Evolutionary conservation across 2,888 invertebrate genomes (phyloP), one percentile per base, ranked within the genome.

Genomic region (Cephus pulcher): DNA sequence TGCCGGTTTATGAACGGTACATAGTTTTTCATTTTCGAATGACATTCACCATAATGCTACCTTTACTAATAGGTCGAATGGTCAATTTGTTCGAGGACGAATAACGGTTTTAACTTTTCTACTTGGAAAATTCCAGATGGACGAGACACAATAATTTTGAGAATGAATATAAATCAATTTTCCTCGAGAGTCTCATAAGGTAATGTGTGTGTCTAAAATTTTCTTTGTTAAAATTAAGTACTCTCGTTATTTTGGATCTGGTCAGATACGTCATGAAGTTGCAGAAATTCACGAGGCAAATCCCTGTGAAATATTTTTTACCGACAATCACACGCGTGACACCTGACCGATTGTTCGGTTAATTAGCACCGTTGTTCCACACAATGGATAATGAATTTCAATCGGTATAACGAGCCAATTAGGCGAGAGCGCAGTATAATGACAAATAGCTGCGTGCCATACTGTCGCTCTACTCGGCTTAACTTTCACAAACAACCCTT

Each of bases 361-460:
- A 86, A 84, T 84, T 78, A 37, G 75, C 74, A 34, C 80, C 73
- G 82, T 85, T 85, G 85, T 84, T 80, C 56, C 75, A 34, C 12
- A 68, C 56, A 71, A 23, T 80, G 79, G 80, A 84, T 83, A 87
- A 87, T 86, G 85, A 87, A 88, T 83, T 87, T 88, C 87, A 88
- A 88, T 88, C 88, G 88, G 86, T 88, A 85, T 88, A 88, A 88
- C 88, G 85, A 88, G 84, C 87, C 88, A 88, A 88, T 88, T 88
- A 88, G 86, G 83, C 83, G 34, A 30, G 30, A 33, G 11, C 23
- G 11, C 71, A 12, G 34, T 71, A 34, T 33, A 71, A 34, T 30
- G 71, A 71, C 23, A 71, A 33, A 71, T 71, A 30, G 6, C 32
- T 71, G 32, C 30, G 23, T 30, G 30, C 56, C 56, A 23, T 56